Evolutionary conservation across 2,113 vertebrate genomes (phyloP).

Genomic region (Psittacus erithacus): DNA sequence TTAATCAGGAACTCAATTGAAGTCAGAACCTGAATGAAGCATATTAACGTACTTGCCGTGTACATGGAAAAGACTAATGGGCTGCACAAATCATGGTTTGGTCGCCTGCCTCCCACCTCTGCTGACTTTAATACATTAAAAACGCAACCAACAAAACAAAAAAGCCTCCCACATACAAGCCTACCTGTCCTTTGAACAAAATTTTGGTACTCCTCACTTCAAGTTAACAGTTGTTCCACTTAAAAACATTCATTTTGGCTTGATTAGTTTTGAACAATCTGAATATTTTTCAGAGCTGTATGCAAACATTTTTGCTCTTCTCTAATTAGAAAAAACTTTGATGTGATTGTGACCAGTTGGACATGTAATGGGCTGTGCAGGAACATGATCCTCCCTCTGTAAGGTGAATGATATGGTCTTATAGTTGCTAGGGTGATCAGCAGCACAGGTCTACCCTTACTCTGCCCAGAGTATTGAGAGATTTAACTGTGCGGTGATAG

Average conservation of each 20-base stretch:
- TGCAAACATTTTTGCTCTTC: not conserved
- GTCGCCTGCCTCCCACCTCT: not conserved
- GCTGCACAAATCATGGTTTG: not conserved
- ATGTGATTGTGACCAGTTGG: not conserved
- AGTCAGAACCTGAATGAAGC: not conserved
- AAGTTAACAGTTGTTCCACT: not conserved
- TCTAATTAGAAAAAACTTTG: not conserved
- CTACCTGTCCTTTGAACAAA: not conserved
- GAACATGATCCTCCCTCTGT: not conserved
- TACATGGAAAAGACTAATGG: not conserved
- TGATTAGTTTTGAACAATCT: not conserved
- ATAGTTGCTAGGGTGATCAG: not conserved
- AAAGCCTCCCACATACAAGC: not conserved
- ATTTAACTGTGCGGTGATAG: not conserved
- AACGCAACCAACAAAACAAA: not conserved
- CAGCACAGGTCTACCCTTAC: not conserved
- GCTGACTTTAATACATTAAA: not conserved
- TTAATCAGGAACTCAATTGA: not conserved
- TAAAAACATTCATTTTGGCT: not conserved
- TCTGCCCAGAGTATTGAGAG: not conserved
- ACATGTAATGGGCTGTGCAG: not conserved
- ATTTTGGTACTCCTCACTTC: not conserved
- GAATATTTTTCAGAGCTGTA: not conserved
- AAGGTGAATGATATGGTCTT: not conserved
- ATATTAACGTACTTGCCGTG: not conserved